These are phyloP conservation scores for Trachemys scripta DNA, from an alignment of 2,113 vertebrate species.

Conservation along the genomic window DNA sequence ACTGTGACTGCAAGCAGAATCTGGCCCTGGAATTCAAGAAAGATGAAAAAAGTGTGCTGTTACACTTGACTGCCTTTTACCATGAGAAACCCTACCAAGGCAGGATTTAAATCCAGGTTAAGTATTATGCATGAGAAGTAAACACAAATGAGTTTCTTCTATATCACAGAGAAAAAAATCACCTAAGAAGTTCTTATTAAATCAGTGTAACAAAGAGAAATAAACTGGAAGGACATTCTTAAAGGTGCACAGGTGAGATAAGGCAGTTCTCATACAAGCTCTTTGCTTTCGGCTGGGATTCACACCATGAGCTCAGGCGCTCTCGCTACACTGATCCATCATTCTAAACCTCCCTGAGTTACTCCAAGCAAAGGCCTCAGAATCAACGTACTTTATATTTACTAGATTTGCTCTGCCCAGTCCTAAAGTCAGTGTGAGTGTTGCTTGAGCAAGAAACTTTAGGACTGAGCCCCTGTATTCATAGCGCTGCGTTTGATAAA, in stretches of 20 bases:
- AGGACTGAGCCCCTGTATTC: too few relatives aligned
- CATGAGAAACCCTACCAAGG: neutral
- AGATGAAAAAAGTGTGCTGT: constrained; percentile 11
- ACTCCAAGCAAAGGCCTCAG: neutral
- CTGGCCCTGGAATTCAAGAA: neutral
- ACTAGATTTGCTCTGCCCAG: neutral
- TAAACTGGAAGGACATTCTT: neutral
- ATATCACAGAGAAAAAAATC: neutral
- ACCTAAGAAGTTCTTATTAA: neutral
- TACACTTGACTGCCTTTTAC: neutral
- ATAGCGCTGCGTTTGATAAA: neutral
- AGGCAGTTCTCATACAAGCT: neutral
- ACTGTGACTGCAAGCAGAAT: neutral
- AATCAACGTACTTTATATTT: neutral
- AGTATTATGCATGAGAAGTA: neutral
- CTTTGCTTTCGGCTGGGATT: neutral
- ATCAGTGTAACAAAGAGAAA: neutral
- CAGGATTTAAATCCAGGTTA: neutral
- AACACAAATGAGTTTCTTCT: neutral
- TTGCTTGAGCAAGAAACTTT: neutral
- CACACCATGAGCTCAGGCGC: neutral
- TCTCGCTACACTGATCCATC: neutral
- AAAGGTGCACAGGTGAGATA: neutral
- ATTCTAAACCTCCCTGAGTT: neutral
- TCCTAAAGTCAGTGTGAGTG: neutral